These are phyloP conservation scores for Philaethria dido DNA, from an alignment of 2,888 invertebrate species.

Conservation along the genomic window DNA sequence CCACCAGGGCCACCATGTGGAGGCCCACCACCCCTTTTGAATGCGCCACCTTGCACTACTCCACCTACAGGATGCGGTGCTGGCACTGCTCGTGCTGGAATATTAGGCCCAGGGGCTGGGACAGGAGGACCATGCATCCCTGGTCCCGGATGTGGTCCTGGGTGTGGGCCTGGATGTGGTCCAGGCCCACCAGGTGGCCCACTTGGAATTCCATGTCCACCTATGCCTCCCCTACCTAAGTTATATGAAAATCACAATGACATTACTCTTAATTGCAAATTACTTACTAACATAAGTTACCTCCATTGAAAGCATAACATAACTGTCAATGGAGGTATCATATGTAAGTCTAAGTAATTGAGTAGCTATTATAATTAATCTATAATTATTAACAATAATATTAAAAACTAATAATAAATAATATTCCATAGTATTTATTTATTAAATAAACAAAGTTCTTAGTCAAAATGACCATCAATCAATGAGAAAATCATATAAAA, in stretches of 20 bases:
- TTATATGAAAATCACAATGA: slow-evolving; percentile 5
- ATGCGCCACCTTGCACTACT: slow-evolving; percentile 52
- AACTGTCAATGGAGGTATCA: too few species aligned
- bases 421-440: too few species aligned
- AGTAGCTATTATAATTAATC: too few species aligned
- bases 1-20: slow-evolving; percentile 66
- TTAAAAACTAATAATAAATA: too few species aligned
- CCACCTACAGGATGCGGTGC: slow-evolving; percentile 52
- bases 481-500: too few species aligned
- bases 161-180: slow-evolving; percentile 36
- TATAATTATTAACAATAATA: too few species aligned
- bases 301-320: too few species aligned
- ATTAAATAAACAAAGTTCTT: too few species aligned
- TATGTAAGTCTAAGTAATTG: too few species aligned
- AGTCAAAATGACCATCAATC: too few species aligned
- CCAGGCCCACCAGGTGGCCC: slow-evolving; percentile 45
- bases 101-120: slow-evolving; percentile 45
- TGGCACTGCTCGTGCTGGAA: slow-evolving; percentile 47
- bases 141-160: slow-evolving; percentile 36
- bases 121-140: slow-evolving; percentile 43
- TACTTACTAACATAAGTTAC: not conserved
- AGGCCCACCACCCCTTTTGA: slow-evolving; percentile 69
- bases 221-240: slow-evolving; percentile 56
- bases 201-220: slow-evolving; percentile 60
- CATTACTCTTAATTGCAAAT: not conserved